phyloP scores from a whole-genome alignment of 2,113 vertebrate species.

The Mustela nigripes region DNA sequence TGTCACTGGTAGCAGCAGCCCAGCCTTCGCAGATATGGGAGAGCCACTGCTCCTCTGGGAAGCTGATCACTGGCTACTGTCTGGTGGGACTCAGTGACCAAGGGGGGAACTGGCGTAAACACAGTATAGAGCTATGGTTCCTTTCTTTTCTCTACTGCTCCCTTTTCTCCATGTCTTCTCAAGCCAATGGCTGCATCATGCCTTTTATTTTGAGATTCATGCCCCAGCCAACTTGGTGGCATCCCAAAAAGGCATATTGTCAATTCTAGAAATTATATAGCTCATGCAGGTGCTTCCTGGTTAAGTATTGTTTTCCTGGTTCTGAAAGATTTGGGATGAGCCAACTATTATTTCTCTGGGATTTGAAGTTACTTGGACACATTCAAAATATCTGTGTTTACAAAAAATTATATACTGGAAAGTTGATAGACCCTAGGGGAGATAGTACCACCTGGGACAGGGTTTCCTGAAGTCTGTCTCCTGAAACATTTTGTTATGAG shows the following conservation, averaged over 20 bases:
- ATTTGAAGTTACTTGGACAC: constrained; percentile 24
- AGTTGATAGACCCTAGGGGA: background rate
- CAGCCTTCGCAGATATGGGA: background rate
- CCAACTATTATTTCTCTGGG: background rate
- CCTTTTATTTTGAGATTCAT: background rate
- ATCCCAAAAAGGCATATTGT: background rate
- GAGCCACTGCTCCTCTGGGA: background rate
- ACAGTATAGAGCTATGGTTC: background rate
- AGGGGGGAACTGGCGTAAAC: background rate
- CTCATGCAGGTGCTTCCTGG: background rate
- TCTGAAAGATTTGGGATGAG: background rate
- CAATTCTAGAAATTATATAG: background rate
- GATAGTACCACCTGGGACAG: background rate
- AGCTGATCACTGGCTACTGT: background rate
- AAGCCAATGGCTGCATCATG: background rate
- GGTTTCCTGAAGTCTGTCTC: background rate
- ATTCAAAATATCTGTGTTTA: constrained; percentile 3
- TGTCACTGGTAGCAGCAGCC: background rate
- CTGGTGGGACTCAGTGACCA: background rate
- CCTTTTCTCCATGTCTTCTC: background rate
- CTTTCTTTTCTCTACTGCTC: background rate
- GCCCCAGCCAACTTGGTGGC: background rate
- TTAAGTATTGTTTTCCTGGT: background rate
- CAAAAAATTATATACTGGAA: background rate
- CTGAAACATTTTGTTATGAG: background rate